Base-by-base conservation (phyloP, 2,113 vertebrate genomes). In the Cariama cristata region DNA sequence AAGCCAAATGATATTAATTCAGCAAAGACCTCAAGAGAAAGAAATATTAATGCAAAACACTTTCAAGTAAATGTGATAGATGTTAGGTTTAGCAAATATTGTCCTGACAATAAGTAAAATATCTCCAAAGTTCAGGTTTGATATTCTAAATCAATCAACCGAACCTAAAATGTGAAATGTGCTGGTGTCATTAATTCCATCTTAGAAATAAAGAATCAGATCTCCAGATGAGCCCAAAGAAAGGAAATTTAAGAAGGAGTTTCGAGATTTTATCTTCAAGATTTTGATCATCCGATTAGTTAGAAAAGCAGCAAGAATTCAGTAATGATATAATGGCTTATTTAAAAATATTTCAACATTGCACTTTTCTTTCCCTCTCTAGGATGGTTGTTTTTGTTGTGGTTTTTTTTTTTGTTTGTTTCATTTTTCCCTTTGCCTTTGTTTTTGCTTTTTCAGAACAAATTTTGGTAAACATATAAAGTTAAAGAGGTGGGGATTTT, bases 81-180 rank as follows among this genome's bases (percentile, higher is more conserved):
- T 60, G 8, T 19, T 26, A 66, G 62, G 55, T 69, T 62, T 64
- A 80, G 21, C 24, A 93, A 95, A 52, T 58, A 17, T 53, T 96
- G 28, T 42, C 90, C 26, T 59, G 22, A 69, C 73, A 89, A 64
- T 84, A 90, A 77, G 32, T 81, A 58, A 93, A 81, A 79, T 88
- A 82, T 68, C 44, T 79, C 27, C 69, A 82, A 50, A 92, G 24
- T 89, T 84, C 52, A 75, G 50, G 6, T 90, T 89, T 93, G 14
- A 50, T 73, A 87, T 59, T 94, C 40, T 52, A 72, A 91, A 95
- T 19, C 44, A 63, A 38, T n/a, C 45, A 82, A 17, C 24, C 4
- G 93, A 93, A 27, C 24, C n/a, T 27, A 79, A 89, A 62, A 47
- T 55, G 12, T 47, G 18, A 94, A 90, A 95, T 87, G 28, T 87